Evolutionary conservation across 2,797 vertebrate genomes (phyloP).

Genomic region (Enteromius unitaeniatus): DNA sequence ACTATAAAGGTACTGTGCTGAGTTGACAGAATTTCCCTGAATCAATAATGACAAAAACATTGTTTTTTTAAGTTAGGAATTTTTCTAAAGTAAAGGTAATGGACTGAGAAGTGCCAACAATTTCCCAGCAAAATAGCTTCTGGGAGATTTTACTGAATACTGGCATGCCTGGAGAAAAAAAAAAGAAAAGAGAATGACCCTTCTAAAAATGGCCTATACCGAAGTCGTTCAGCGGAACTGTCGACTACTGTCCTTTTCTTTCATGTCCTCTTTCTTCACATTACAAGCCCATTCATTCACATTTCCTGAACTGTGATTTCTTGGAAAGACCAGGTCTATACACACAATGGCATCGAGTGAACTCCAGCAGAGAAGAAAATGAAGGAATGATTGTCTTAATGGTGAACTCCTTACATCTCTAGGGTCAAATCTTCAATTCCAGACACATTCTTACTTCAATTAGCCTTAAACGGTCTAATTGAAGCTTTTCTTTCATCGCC

Average conservation of each 20-base stretch:
- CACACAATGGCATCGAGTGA: neutral
- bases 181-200: neutral
- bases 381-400: constrained; percentile 38
- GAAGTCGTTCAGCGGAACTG: constrained; percentile 3
- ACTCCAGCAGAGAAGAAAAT: constrained; percentile 20
- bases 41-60: constrained; percentile 16
- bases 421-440: constrained; percentile 22
- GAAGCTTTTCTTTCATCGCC: neutral
- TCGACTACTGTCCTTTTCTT: neutral
- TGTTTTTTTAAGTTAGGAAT: neutral
- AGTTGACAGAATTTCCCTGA: neutral
- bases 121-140: neutral
- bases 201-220: constrained; percentile 21
- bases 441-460: neutral
- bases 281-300: constrained; percentile 30
- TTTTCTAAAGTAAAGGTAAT: constrained; percentile 13
- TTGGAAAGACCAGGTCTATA: constrained; percentile 3
- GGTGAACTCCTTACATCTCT: neutral
- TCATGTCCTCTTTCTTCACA: constrained; percentile 13
- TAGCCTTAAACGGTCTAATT: neutral
- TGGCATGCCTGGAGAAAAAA: neutral
- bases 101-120: constrained; percentile 3
- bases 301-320: constrained; percentile 35
- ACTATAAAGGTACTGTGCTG: constrained; percentile 7
- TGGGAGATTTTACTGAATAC: neutral